A percentile compares a stretch with the other conserved stretches of the same genome.
These are phyloP conservation scores for Trichogramma pretiosum DNA, from an alignment of 1,140 invertebrate species.

Conservation along the genomic window DNA sequence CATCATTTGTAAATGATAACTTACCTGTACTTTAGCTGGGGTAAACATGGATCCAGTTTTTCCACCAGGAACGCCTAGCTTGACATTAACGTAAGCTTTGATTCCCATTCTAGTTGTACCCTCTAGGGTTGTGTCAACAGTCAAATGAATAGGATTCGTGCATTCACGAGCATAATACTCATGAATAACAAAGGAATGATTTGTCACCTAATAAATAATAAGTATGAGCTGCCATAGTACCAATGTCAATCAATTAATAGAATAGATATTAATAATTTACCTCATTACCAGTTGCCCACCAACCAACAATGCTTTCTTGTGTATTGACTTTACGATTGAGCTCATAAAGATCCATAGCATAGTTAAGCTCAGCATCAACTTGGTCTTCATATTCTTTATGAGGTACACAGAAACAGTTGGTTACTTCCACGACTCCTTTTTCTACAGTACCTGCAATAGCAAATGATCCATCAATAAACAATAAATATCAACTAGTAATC, in stretches of 20 bases:
- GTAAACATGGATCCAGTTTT: constrained; percentile 96
- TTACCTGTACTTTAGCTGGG: constrained; percentile 69
- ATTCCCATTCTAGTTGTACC: constrained; percentile 73
- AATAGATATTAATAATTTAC: constrained; percentile 17
- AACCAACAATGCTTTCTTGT: constrained; percentile 87
- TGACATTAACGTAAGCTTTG: constrained; percentile 75
- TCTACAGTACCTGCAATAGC: constrained; percentile 66
- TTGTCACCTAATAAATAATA: constrained; percentile 60
- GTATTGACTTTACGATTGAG: constrained; percentile 86
- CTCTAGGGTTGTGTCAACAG: constrained; percentile 81
- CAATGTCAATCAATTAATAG: no score
- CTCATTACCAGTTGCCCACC: constrained; percentile 95
- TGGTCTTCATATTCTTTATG: constrained; percentile 94
- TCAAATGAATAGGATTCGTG: constrained; percentile 87
- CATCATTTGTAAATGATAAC: background rate
- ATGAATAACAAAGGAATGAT: constrained; percentile 93
- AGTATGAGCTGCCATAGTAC: background rate
- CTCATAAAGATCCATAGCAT: constrained; percentile 91
- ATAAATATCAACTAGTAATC: constrained; percentile 8
- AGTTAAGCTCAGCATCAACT: constrained; percentile 91
- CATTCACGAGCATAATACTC: constrained; percentile 93
- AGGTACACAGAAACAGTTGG: constrained; percentile 95
- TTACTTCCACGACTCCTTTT: constrained; percentile 89
- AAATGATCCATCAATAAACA: constrained; percentile 13
- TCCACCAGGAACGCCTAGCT: constrained; percentile 68